Percentiles rank a stretch among this genome's conserved stretches.
Evolutionary conservation across 2,797 vertebrate species (phyloP).

Genomic region (Lepilemur septentrionalis): DNA sequence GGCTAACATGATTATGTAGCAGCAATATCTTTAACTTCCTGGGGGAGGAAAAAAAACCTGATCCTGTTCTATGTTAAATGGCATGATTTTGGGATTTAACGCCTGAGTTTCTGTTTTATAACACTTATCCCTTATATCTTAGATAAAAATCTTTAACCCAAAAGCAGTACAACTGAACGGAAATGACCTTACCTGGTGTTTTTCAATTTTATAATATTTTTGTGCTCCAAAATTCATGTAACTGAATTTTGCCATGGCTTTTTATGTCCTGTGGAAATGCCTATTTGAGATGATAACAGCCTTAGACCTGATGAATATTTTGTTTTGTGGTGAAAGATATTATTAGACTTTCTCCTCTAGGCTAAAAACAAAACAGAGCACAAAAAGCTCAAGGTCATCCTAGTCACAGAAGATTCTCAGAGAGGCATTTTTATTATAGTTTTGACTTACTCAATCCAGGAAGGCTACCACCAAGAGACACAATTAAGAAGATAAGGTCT

Average conservation of each 20-base stretch:
- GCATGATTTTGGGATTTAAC: background rate
- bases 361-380: background rate
- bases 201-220: slow-evolving; percentile 36
- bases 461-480: slow-evolving; percentile 50
- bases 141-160: slow-evolving; percentile 28
- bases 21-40: background rate
- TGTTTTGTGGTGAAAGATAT: slow-evolving; percentile 25
- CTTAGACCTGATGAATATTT: slow-evolving; percentile 49
- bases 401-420: slow-evolving; percentile 12
- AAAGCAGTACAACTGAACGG: background rate
- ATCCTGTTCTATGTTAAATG: background rate
- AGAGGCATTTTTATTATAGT: slow-evolving; percentile 47
- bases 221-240: slow-evolving; percentile 48
- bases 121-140: slow-evolving; percentile 1
- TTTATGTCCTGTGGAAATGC: slow-evolving; percentile 50
- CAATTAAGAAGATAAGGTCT: background rate
- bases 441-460: slow-evolving; percentile 22
- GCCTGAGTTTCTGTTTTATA: slow-evolving; percentile 13
- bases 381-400: slow-evolving; percentile 17
- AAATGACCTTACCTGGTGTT: slow-evolving; percentile 38
- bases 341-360: slow-evolving; percentile 48
- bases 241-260: background rate
- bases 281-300: background rate
- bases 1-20: background rate
- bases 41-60: background rate